Conservation (phyloP, 2,113 vertebrate genomes). For the Bombycilla garrulus region DNA sequence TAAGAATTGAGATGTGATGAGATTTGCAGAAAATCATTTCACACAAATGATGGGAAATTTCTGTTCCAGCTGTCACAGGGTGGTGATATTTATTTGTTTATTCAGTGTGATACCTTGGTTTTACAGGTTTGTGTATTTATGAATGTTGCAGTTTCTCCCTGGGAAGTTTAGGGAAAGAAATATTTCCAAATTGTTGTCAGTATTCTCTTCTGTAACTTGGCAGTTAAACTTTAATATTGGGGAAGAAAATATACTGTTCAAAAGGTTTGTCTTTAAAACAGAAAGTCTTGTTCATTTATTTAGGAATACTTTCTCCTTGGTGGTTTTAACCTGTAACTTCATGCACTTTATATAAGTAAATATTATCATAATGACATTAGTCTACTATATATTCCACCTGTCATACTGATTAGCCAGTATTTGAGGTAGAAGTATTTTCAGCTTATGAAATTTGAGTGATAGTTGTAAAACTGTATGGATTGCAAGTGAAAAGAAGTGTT, state of each 20-base stretch:
- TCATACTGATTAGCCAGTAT: not conserved
- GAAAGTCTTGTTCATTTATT: not conserved
- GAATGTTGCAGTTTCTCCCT: not conserved
- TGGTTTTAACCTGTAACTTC: not conserved
- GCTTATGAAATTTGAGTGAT: not conserved
- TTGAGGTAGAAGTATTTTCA: not conserved
- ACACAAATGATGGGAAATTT: not conserved
- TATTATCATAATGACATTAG: not conserved
- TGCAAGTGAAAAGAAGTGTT: not conserved
- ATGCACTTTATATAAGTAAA: not conserved
- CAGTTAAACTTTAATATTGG: not conserved
- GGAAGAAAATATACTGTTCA: not conserved
- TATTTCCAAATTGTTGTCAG: not conserved
- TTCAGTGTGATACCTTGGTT: not conserved
- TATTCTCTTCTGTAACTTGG: not conserved
- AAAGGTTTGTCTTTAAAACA: not conserved
- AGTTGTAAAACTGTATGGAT: not conserved
- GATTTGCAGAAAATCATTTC: not conserved
- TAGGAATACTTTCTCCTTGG: not conserved
- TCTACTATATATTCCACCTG: not conserved
- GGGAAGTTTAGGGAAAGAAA: not conserved
- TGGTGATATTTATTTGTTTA: not conserved
- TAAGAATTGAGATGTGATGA: not conserved
- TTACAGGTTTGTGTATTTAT: not conserved
- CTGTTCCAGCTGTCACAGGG: rapidly evolving